A percentile compares a stretch with the other conserved stretches of the same genome.
Conservation (phyloP, 2,797 vertebrate genomes). For the Adelosebastes latens region DNA sequence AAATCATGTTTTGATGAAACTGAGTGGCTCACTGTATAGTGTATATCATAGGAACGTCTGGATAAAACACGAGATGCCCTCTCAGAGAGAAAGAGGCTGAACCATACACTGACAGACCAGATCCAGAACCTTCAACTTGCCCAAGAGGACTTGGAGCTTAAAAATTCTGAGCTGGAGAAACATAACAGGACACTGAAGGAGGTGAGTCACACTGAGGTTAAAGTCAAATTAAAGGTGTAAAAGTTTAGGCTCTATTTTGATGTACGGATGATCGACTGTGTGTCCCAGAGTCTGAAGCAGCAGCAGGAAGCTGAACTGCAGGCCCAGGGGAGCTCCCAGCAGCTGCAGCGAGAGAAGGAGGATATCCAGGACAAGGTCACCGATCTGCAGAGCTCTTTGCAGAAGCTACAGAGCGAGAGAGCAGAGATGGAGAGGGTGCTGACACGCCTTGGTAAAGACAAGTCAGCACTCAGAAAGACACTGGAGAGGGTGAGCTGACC, state of each 20-base stretch:
- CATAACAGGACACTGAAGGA: conserved; percentile 70
- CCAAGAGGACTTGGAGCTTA: conserved; percentile 70
- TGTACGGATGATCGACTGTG: conserved; percentile 3
- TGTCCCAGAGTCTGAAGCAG: conserved; percentile 73
- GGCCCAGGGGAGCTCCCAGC: conserved; percentile 50
- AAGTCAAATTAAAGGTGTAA: not conserved
- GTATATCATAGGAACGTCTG: conserved; percentile 78
- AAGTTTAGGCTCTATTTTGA: conserved; percentile 9
- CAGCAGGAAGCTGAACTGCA: conserved; percentile 74
- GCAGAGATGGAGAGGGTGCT: conserved; percentile 75
- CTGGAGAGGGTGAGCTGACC: conserved; percentile 81
- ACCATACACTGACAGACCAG: conserved; percentile 73
- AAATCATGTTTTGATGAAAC: conserved; percentile 15
- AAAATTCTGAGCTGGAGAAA: conserved; percentile 76
- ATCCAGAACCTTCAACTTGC: conserved; percentile 73
- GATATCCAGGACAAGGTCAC: conserved; percentile 73
- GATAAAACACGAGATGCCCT: conserved; percentile 78
- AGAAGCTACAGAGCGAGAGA: conserved; percentile 75
- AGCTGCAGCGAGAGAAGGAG: conserved; percentile 69
- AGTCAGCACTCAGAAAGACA: conserved; percentile 75
- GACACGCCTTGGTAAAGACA: conserved; percentile 78
- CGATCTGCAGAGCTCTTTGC: conserved; percentile 70
- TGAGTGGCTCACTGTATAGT: not conserved
- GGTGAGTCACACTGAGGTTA: conserved; percentile 60
- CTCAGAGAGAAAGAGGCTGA: conserved; percentile 80